Evolutionary conservation across 1,140 invertebrate genomes (phyloP), one percentile per base, ranked within the genome.

Genomic region (Venturia canescens): DNA sequence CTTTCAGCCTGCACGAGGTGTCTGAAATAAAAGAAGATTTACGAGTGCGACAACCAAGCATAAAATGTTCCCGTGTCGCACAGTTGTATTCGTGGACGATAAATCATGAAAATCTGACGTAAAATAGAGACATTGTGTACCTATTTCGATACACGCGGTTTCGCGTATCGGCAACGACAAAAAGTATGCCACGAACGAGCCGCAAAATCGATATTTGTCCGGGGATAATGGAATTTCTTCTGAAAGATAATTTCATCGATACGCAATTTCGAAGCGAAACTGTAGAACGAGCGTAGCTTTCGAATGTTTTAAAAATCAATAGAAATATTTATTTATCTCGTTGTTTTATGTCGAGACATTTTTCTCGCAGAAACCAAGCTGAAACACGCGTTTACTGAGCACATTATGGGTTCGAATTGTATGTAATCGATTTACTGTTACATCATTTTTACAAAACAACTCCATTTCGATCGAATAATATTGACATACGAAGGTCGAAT

Each of bases 11-110:
- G 26, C 23, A 16, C 21, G 6, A 27, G 9, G n/a, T 53, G 21
- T 74, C 5, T 57, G 48, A 23, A 29, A 27, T 74, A 48, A 74
- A 27, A 53, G 7, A 57, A 74, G 71, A 74, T 74, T 74, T 74
- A 74, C 23, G 23, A 63, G 23, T 69, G 6, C 16, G 34, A 31
- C 57, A 31, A 3, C 31, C 53, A 0, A 27, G 38, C 38, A 78
- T n/a, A 44, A n/a, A 67, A 67, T 38, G 66, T 44, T 26, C 26
- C 15, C 48, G 11, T 23, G 27, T 18, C 70, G 38, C 3, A 26
- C 5, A 23, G 38, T 38, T 48, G 34, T 21, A 48, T 38, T 34
- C 21, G n/a, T 38, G n/a, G 26, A 71, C 13, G 13, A 63, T 63
- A 63, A 63, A 63, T 63, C 60, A 63, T 23, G 60, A 23, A 63